Evolutionary conservation across 2,888 invertebrate species (phyloP).

Genomic region (Mechanitis messenoides): DNA sequence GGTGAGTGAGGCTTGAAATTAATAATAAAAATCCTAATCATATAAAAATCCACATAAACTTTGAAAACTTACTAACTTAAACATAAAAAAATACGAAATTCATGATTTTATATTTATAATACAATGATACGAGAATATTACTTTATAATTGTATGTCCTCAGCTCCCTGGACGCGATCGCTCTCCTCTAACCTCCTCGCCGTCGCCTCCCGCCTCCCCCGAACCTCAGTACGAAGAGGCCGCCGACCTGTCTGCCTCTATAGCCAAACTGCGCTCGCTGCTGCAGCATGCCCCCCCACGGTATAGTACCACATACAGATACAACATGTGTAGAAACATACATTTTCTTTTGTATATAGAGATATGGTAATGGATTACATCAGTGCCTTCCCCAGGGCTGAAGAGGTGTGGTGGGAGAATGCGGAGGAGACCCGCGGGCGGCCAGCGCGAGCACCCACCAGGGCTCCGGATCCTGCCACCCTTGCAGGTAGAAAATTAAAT

Average conservation of each 20-base stretch:
- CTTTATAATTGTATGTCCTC: too few species aligned
- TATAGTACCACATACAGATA: conserved; percentile 22
- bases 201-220: conserved; percentile 71
- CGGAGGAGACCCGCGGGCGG: conserved; percentile 60
- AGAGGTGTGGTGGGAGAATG: conserved; percentile 63
- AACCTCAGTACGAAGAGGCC: conserved; percentile 84
- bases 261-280: conserved; percentile 79
- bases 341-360: too few species aligned
- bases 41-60: too few species aligned
- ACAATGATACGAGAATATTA: too few species aligned
- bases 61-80: too few species aligned
- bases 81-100: too few species aligned
- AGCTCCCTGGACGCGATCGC: conserved; percentile 6
- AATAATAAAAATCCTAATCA: background rate
- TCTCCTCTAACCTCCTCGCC: conserved; percentile 24
- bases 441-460: conserved; percentile 57
- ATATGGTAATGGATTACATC: too few species aligned
- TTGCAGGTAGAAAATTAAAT: conserved; percentile 47
- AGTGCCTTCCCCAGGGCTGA: conserved; percentile 28
- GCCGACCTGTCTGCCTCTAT: conserved; percentile 84
- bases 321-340: too few species aligned
- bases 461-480: conserved; percentile 59
- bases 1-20: conserved; percentile 40
- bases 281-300: conserved; percentile 72
- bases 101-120: too few species aligned